A percentile compares a stretch with the other conserved stretches of the same genome.
Conservation (phyloP, 2,888 invertebrate species). For the Hyalella azteca region DNA sequence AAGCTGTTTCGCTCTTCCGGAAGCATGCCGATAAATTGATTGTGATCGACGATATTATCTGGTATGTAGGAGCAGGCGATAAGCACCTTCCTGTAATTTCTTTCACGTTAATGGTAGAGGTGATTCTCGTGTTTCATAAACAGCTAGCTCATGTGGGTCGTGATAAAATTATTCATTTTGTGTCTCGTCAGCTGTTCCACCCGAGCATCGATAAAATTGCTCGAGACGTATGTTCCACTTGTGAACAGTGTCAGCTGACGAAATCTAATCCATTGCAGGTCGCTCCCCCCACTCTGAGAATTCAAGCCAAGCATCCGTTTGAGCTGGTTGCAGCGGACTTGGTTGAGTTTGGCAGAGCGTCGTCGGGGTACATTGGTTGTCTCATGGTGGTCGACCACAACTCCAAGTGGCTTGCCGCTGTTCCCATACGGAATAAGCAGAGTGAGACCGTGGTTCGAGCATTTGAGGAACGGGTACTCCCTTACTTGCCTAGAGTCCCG, state of each 20-base stretch:
- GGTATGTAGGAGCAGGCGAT: too few relatives aligned
- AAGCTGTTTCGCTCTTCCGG: too few relatives aligned
- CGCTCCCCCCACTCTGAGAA: neutral
- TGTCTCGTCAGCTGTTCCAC: neutral
- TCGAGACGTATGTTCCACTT: neutral
- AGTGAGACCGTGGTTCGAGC: neutral
- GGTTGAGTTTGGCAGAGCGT: neutral
- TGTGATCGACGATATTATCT: too few relatives aligned
- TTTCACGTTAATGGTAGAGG: too few relatives aligned
- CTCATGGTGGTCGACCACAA: neutral
- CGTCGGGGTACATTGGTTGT: neutral
- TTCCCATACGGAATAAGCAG: neutral
- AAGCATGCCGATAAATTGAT: too few relatives aligned
- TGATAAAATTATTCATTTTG: too few relatives aligned
- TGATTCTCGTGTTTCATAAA: too few relatives aligned
- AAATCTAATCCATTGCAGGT: neutral
- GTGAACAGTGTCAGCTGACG: neutral
- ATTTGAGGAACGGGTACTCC: neutral
- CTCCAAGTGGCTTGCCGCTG: neutral
- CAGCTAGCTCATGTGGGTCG: too few relatives aligned
- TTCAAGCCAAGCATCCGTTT: neutral
- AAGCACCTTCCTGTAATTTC: too few relatives aligned
- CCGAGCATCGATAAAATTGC: neutral
- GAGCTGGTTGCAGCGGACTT: neutral
- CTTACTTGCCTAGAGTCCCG: neutral